Conservation (phyloP, 2,113 vertebrate species). For the Corythoichthys haematopterus region DNA sequence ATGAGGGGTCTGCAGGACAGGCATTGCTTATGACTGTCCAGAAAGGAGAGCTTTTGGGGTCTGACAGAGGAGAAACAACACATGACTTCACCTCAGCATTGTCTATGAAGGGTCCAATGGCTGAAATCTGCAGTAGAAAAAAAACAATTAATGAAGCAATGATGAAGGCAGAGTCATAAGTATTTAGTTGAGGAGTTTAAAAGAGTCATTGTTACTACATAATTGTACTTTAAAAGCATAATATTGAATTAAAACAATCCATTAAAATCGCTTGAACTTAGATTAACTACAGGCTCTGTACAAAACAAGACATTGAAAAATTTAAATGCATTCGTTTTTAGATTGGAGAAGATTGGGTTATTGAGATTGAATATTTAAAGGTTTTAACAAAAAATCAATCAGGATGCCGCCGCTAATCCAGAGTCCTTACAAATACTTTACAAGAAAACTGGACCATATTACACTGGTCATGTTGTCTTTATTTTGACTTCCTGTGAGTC, state of each 20-base stretch:
- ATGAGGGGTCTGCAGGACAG: conserved; percentile 60
- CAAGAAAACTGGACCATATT: too few species aligned
- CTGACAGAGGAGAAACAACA: conserved; percentile 67
- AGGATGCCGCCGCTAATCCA: too few species aligned
- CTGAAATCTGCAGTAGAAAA: conserved; percentile 54
- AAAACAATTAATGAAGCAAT: neutral
- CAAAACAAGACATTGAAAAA: too few species aligned
- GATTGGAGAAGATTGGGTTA: too few species aligned
- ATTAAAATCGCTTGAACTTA: too few species aligned
- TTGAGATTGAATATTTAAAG: too few species aligned
- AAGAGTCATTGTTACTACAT: neutral
- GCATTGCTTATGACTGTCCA: conserved; percentile 62
- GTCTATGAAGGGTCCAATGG: conserved; percentile 23
- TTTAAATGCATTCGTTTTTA: too few species aligned
- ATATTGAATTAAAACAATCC: neutral
- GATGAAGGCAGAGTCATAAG: neutral
- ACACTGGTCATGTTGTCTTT: too few species aligned
- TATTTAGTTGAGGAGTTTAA: neutral
- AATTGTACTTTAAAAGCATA: neutral
- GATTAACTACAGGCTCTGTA: too few species aligned
- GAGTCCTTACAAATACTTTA: too few species aligned
- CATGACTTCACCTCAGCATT: conserved; percentile 61
- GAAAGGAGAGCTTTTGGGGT: conserved; percentile 51
- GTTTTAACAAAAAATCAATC: too few species aligned
- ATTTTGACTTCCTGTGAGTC: too few species aligned